Evolutionary conservation across 2,113 vertebrate genomes (phyloP).

Genomic region (Onychostoma macrolepis): DNA sequence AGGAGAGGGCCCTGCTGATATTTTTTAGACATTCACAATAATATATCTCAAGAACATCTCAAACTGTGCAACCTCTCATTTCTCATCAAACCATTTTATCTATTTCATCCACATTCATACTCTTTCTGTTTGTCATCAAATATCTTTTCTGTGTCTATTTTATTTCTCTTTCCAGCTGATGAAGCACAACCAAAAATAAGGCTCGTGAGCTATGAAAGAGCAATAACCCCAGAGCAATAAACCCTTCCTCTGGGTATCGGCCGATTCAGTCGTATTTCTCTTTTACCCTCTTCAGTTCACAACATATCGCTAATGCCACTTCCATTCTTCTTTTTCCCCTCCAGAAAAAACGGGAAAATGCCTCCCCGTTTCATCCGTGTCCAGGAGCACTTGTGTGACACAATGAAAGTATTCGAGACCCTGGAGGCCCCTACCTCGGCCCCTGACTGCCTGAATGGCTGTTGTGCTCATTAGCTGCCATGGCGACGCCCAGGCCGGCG

Average conservation of each 20-base stretch:
- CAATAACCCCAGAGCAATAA: not conserved
- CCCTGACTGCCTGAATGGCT: conserved; percentile 48
- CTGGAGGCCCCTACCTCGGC: conserved; percentile 38
- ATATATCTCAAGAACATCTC: too few species aligned
- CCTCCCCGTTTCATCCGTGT: conserved; percentile 45
- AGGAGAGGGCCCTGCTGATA: not conserved
- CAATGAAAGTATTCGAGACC: conserved; percentile 49
- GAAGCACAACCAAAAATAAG: not conserved
- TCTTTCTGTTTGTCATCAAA: not conserved
- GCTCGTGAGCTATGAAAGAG: not conserved
- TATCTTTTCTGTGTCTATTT: not conserved
- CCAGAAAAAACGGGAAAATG: not conserved
- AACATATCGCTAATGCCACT: conserved; percentile 24
- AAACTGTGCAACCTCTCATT: not conserved
- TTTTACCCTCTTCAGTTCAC: conserved; percentile 9
- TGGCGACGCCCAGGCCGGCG: conserved; percentile 37
- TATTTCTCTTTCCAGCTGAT: not conserved
- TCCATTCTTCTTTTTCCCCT: conserved; percentile 6
- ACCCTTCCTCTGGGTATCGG: not conserved
- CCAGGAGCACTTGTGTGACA: conserved; percentile 54
- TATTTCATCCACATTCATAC: too few species aligned
- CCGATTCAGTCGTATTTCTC: not conserved
- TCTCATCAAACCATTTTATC: not conserved
- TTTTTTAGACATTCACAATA: too few species aligned
- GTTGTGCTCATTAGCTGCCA: conserved; percentile 57